phyloP scores from a whole-genome alignment of 2,888 invertebrate species.

The Caenorhabditis sp. region DNA sequence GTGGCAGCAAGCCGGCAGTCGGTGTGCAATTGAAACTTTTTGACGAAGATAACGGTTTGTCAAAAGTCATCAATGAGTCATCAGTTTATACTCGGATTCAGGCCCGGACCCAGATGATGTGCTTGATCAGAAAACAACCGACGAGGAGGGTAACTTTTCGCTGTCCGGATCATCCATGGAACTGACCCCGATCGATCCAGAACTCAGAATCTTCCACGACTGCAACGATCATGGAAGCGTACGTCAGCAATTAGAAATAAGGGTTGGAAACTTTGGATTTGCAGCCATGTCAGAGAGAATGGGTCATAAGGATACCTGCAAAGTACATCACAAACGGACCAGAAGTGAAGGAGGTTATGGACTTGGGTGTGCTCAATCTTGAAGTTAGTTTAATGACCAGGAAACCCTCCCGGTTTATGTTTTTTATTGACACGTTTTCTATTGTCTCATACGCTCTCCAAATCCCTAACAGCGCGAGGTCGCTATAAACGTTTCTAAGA shows the following conservation, averaged over 20 bases:
- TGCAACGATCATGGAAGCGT: slow-evolving; percentile 75
- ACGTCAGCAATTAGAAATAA: slow-evolving; percentile 7
- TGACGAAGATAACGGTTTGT: slow-evolving; percentile 74
- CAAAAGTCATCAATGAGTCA: neutral
- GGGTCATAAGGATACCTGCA: slow-evolving; percentile 76
- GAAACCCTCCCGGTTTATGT: too few relatives aligned
- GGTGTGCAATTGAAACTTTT: slow-evolving; percentile 72
- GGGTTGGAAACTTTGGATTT: too few relatives aligned
- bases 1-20: slow-evolving; percentile 71
- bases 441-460: too few relatives aligned
- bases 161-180: slow-evolving; percentile 75
- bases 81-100: slow-evolving; percentile 2
- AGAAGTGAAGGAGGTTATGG: slow-evolving; percentile 59
- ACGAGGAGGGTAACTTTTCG: slow-evolving; percentile 69
- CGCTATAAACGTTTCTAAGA: too few relatives aligned
- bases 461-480: too few relatives aligned
- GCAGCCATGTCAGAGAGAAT: slow-evolving; percentile 77
- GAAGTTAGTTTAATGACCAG: slow-evolving; percentile 69
- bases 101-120: slow-evolving; percentile 72
- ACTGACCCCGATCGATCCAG: slow-evolving; percentile 77
- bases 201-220: slow-evolving; percentile 76
- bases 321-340: slow-evolving; percentile 75
- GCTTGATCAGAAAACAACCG: slow-evolving; percentile 63
- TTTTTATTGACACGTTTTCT: too few relatives aligned
- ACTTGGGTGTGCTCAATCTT: slow-evolving; percentile 72